Base-by-base conservation (phyloP, 2,797 vertebrate genomes). In the Limnodromus scolopaceus region DNA sequence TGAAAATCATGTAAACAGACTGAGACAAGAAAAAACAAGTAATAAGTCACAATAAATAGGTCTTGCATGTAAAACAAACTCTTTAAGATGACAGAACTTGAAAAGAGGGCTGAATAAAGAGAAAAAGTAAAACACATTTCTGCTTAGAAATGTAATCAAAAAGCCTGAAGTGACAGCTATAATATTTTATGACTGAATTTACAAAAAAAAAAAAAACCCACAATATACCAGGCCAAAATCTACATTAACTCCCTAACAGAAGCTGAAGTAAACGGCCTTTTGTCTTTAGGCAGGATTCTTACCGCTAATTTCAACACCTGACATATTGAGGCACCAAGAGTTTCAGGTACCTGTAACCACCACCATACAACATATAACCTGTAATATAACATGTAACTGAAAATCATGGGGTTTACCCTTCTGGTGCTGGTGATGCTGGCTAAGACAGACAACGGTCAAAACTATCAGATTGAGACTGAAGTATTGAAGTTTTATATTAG, bases 1-100 rank as follows among this genome's bases (percentile, higher is more conserved):
- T 79, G 74, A 87, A 96, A 97, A 97, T 95, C 93, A 94, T 13
- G 25, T 69, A 87, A 51, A 36, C 27, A 63, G 61, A 60, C 84
- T 64, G 65, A 84, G 83, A 93, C 38, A 43, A 93, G 84, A 91
- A 90, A 84, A 74, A 93, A 71, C 72, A 83, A 63, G 27, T 51
- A 82, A 14, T 30, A 83, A 77, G 36, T 74, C 78, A 79, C 53
- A 93, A 82, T 46, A 80, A 92, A 82, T 18, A 74, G 46, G 51
- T 46, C 55, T 27, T 83, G 46, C 48, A 39, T 2, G 1, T 15
- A 74, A 76, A 95, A 81, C 64, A 77, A 82, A 63, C 3, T 17
- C 55, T 79, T 68, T 23, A 54, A 75, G 74, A 45, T 68, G 75
- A 84, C 43, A 81, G 53, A 65, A 24, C 65, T 63, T 58, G 68